These are phyloP conservation scores for Lutjanus argentimaculatus DNA, from an alignment of 2,797 vertebrate genomes.

Conservation along the genomic window DNA sequence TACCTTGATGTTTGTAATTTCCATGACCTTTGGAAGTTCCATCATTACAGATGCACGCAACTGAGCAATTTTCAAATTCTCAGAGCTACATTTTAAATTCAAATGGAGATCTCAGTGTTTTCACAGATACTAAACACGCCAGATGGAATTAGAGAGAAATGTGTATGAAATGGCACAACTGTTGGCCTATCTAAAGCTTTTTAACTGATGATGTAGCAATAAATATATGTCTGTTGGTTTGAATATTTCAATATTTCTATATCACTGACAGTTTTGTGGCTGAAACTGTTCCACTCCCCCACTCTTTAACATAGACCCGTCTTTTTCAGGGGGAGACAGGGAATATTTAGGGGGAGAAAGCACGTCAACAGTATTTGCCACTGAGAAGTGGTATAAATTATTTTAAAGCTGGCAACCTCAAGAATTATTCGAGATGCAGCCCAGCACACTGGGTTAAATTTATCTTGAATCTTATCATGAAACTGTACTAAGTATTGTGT, in stretches of 20 bases:
- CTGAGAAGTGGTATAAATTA: no score
- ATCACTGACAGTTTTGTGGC: not conserved
- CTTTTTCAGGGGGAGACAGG: no score
- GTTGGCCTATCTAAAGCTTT: not conserved
- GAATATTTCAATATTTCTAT: not conserved
- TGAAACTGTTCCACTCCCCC: not conserved
- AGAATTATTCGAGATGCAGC: no score
- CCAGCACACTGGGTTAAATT: no score
- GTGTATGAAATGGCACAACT: not conserved
- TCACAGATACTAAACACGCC: not conserved
- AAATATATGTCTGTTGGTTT: not conserved
- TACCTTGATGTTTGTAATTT: not conserved
- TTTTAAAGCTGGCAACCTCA: no score
- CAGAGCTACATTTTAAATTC: not conserved
- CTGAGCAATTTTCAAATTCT: not conserved
- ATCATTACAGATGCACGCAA: not conserved
- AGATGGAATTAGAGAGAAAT: not conserved
- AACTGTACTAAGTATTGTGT: no score
- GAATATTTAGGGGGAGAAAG: no score
- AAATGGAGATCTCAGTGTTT: constrained; percentile 5
- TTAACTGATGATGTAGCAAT: not conserved
- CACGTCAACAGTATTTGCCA: no score
- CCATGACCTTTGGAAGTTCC: not conserved
- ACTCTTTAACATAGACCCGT: no score
- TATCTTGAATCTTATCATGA: no score